phyloP scores from a whole-genome alignment of 2,888 invertebrate species.

The Synergus umbraculus region DNA sequence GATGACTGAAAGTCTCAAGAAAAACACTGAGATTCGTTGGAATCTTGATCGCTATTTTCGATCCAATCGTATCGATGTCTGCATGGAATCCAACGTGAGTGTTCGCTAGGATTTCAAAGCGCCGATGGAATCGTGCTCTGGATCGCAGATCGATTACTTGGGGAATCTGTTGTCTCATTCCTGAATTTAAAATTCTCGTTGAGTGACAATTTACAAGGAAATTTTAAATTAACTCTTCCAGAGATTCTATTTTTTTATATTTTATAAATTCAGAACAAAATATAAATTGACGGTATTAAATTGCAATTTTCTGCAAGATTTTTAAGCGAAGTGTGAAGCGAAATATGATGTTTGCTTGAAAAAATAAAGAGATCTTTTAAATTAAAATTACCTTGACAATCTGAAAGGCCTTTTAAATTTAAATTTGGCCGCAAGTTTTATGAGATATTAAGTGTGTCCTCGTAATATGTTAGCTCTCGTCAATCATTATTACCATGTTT shows the following conservation, averaged over 20 bases:
- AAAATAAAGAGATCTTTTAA: conserved; percentile 20
- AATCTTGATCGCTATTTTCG: conserved; percentile 36
- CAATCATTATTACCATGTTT: background rate
- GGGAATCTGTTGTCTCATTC: conserved; percentile 15
- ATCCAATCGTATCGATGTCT: conserved; percentile 31
- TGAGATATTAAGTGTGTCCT: background rate
- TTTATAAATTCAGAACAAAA: background rate
- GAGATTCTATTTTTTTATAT: background rate
- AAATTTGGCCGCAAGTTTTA: background rate
- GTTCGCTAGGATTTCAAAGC: conserved; percentile 33
- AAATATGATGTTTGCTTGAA: no score
- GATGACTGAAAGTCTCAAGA: conserved; percentile 35
- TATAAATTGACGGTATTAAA: background rate
- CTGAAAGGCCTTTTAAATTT: conserved; percentile 7
- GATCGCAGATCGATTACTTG: conserved; percentile 31
- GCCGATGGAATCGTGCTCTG: conserved; percentile 31
- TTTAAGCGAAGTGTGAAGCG: no score
- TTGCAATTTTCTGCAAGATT: no score
- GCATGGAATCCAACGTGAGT: conserved; percentile 12
- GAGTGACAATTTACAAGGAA: background rate
- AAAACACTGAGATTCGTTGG: conserved; percentile 23
- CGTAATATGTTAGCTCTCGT: background rate
- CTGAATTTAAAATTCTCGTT: background rate
- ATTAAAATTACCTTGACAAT: background rate
- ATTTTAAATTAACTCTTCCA: background rate